Evolutionary conservation across 2,888 invertebrate genomes (phyloP).

Genomic region (Drosophila aldrichi): DNA sequence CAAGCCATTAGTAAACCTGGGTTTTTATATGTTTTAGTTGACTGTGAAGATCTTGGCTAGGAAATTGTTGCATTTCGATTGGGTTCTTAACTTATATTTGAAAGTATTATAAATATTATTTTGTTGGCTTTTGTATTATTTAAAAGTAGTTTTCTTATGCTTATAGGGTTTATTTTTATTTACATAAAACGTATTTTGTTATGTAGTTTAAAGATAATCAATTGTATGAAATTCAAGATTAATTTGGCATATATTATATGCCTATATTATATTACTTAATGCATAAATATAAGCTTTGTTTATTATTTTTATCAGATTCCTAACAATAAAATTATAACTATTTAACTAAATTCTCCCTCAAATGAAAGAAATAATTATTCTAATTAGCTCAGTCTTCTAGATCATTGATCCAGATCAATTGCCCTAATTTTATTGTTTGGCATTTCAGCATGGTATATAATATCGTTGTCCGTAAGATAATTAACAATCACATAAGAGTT

Average conservation of each 20-base stretch:
- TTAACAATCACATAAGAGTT: background rate
- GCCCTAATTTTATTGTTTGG: background rate
- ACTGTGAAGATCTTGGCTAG: background rate
- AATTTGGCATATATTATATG: too few relatives aligned
- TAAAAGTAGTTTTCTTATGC: background rate
- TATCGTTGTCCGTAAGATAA: background rate
- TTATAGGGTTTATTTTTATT: background rate
- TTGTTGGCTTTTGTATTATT: background rate
- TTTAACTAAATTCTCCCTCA: too few relatives aligned
- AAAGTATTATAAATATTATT: background rate
- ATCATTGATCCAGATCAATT: background rate
- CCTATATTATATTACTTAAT: too few relatives aligned
- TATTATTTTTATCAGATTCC: background rate
- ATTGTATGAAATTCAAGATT: background rate
- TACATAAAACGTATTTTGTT: background rate
- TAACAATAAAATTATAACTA: background rate
- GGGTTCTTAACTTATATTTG: background rate
- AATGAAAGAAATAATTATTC: background rate
- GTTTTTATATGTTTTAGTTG: background rate
- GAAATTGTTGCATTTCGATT: background rate
- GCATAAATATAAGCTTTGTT: too few relatives aligned
- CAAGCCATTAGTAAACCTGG: slow-evolving; percentile 1
- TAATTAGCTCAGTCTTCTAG: background rate
- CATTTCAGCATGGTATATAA: background rate
- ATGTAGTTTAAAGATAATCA: background rate